These are phyloP conservation scores for Calidris pugnax DNA, from an alignment of 2,113 vertebrate genomes.

Conservation along the genomic window DNA sequence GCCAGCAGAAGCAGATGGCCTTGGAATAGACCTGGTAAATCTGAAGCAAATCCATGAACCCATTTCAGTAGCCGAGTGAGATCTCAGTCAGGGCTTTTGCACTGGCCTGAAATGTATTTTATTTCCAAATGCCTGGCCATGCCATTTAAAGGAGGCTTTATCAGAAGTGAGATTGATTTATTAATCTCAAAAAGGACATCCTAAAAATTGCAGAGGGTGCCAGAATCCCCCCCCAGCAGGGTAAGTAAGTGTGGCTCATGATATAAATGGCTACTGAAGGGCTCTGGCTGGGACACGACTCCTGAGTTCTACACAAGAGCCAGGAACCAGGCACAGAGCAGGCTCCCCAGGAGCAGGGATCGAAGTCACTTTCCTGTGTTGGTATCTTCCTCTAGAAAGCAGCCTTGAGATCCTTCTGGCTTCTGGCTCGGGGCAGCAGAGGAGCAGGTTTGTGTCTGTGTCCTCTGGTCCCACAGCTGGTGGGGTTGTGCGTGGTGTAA, in stretches of 20 bases:
- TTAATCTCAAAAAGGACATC: neutral
- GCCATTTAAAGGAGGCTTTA: neutral
- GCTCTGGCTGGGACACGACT: neutral
- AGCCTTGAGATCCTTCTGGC: neutral
- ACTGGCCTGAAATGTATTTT: neutral
- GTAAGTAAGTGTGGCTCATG: neutral
- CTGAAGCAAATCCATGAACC: neutral
- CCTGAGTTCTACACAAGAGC: neutral
- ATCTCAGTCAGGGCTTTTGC: neutral
- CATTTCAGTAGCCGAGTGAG: neutral
- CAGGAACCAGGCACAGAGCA: neutral
- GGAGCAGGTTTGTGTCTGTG: neutral
- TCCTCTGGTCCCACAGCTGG: neutral
- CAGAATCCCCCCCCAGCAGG: neutral
- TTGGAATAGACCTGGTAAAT: neutral
- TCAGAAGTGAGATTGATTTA: neutral
- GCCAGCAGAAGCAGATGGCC: neutral
- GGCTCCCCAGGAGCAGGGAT: neutral
- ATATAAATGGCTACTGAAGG: neutral
- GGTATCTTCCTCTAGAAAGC: neutral
- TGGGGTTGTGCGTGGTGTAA: neutral
- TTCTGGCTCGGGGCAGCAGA: neutral
- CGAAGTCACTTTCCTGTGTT: neutral
- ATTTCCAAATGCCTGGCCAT: neutral
- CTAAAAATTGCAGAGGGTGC: neutral